phyloP scores from a whole-genome alignment of 2,888 invertebrate genomes.

The Cremastobaeus sp. region DNA sequence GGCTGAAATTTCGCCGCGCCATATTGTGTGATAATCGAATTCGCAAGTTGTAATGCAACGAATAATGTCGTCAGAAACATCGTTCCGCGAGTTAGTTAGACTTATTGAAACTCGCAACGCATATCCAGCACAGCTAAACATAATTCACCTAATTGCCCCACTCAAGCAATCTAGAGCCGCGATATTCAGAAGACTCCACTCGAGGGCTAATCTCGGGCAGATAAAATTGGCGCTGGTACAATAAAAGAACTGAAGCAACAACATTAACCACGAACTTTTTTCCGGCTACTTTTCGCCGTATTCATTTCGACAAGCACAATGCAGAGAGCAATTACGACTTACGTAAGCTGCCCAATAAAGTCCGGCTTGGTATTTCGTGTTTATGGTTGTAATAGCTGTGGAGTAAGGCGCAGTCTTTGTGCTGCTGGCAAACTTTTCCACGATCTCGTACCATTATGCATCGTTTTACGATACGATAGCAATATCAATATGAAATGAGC shows the following conservation, averaged over 20 bases:
- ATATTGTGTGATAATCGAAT: conserved; percentile 31
- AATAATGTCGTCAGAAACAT: conserved; percentile 26
- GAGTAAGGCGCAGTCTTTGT: conserved; percentile 15
- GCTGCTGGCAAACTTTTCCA: conserved; percentile 6
- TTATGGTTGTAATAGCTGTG: conserved; percentile 6
- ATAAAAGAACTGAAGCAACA: conserved; percentile 13
- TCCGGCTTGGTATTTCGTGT: conserved; percentile 24
- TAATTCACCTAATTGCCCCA: conserved; percentile 16
- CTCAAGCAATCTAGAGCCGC: conserved; percentile 10
- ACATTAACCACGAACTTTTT: conserved; percentile 10
- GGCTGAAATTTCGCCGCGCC: conserved; percentile 7
- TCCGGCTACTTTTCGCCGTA: not conserved
- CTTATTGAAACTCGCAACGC: conserved; percentile 36
- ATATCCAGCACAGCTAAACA: not conserved
- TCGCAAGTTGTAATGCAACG: conserved; percentile 23
- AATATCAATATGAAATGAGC: not conserved
- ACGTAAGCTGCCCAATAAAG: conserved; percentile 28
- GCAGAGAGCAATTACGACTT: conserved; percentile 30
- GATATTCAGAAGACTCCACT: not conserved
- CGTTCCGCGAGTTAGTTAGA: conserved; percentile 33
- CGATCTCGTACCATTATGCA: conserved; percentile 6
- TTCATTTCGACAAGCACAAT: conserved; percentile 31
- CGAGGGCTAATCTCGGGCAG: not conserved
- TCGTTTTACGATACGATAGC: conserved; percentile 6
- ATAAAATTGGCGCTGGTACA: not conserved